phyloP scores from a whole-genome alignment of 2,888 invertebrate genomes.

The Synergus umbraculus region DNA sequence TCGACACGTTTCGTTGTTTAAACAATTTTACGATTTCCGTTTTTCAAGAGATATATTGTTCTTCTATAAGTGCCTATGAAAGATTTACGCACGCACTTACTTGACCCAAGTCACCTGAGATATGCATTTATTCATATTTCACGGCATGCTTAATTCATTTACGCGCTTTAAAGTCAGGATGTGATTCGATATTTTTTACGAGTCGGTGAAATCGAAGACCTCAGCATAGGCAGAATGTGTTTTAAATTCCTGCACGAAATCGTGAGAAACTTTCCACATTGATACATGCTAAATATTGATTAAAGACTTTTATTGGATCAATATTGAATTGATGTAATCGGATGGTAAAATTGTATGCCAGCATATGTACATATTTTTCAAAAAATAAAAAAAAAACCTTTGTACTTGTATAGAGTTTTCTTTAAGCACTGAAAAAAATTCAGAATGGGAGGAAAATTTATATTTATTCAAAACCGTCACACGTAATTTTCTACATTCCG shows the following conservation, averaged over 20 bases:
- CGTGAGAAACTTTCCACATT: neutral
- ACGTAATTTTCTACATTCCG: neutral
- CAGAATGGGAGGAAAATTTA: neutral
- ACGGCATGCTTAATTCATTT: slow-evolving; percentile 47
- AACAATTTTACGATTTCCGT: neutral
- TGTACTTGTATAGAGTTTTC: neutral
- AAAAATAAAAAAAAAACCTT: neutral
- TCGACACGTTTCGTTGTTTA: neutral
- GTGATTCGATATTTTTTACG: slow-evolving; percentile 6
- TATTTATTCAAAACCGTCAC: neutral
- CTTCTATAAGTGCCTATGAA: neutral
- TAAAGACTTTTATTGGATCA: neutral
- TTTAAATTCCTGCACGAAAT: neutral
- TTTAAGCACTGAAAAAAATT: too few species aligned
- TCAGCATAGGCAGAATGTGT: neutral
- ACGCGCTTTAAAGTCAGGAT: slow-evolving; percentile 13
- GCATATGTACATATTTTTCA: neutral
- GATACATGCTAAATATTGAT: neutral
- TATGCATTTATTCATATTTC: slow-evolving; percentile 32
- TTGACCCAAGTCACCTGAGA: slow-evolving; percentile 36
- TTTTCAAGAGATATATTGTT: slow-evolving; percentile 22
- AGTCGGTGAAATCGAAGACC: neutral
- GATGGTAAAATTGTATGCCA: neutral
- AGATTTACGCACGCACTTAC: slow-evolving; percentile 23
- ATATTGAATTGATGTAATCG: neutral